Evolutionary conservation across 2,888 invertebrate species (phyloP).

Genomic region (Oscheius sp.): DNA sequence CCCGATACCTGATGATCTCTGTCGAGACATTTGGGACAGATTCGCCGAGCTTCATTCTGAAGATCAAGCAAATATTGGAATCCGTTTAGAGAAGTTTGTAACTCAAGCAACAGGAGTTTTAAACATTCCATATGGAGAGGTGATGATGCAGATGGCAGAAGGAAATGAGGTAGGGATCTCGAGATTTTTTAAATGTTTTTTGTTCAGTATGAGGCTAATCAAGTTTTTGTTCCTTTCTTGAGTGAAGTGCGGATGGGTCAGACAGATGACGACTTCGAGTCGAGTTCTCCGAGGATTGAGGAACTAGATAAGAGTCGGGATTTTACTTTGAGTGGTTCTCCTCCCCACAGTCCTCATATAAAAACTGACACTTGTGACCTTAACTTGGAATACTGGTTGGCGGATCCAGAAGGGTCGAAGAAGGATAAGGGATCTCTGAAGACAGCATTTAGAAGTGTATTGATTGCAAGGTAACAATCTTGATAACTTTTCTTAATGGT

Average conservation of each 20-base stretch:
- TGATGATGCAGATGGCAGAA: slow-evolving; percentile 61
- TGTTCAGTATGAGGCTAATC: slow-evolving; percentile 38
- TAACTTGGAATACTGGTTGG: slow-evolving; percentile 41
- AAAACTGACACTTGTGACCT: slow-evolving; percentile 32
- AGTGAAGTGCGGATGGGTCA: slow-evolving; percentile 57
- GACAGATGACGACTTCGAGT: slow-evolving; percentile 29
- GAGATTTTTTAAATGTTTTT: neutral
- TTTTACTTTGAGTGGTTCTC: slow-evolving; percentile 7
- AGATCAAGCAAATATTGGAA: slow-evolving; percentile 33
- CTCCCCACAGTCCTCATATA: slow-evolving; percentile 31
- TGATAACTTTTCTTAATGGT: neutral
- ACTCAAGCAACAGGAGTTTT: slow-evolving; percentile 24
- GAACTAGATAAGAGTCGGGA: neutral
- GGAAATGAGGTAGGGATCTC: slow-evolving; percentile 37
- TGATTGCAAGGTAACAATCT: slow-evolving; percentile 40
- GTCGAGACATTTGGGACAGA: slow-evolving; percentile 56
- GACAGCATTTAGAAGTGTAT: slow-evolving; percentile 60
- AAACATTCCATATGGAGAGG: slow-evolving; percentile 69
- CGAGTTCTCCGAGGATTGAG: slow-evolving; percentile 13
- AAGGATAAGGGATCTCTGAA: slow-evolving; percentile 66
- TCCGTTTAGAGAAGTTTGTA: slow-evolving; percentile 39
- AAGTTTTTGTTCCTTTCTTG: slow-evolving; percentile 68
- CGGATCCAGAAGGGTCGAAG: slow-evolving; percentile 26
- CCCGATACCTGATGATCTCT: slow-evolving; percentile 43
- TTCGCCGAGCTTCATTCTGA: slow-evolving; percentile 42